These are phyloP conservation scores for Dendropsophus ebraccatus DNA, from an alignment of 2,113 vertebrate genomes.

Conservation along the genomic window DNA sequence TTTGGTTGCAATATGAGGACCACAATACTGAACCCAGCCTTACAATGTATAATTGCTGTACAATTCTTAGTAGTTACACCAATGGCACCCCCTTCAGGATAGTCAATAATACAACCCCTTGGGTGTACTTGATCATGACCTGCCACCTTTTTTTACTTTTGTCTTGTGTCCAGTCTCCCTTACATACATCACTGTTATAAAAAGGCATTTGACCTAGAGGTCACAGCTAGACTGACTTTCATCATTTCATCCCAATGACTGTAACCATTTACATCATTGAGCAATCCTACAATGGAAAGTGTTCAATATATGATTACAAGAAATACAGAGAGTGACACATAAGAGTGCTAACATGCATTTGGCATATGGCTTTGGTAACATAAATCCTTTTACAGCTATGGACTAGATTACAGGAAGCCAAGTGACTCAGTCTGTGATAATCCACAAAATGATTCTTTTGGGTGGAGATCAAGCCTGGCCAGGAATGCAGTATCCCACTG, in stretches of 20 bases:
- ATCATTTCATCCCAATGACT: background rate
- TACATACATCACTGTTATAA: background rate
- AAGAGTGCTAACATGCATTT: slow-evolving; percentile 38
- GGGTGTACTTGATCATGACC: background rate
- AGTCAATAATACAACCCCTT: too few relatives aligned
- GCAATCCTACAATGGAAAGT: background rate
- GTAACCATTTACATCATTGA: background rate
- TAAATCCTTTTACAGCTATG: slow-evolving; percentile 38
- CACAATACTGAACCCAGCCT: too few relatives aligned
- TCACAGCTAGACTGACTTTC: background rate
- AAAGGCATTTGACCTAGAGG: background rate
- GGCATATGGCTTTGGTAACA: slow-evolving; percentile 28
- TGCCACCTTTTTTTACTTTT: background rate
- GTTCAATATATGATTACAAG: slow-evolving; percentile 22
- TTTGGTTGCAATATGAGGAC: too few relatives aligned
- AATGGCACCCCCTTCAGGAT: too few relatives aligned
- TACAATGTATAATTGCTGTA: too few relatives aligned
- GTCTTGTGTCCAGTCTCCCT: background rate
- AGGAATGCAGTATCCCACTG: slow-evolving; percentile 55
- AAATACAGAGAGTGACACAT: background rate
- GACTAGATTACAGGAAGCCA: slow-evolving; percentile 51
- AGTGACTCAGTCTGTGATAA: slow-evolving; percentile 54
- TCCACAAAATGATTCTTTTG: slow-evolving; percentile 52
- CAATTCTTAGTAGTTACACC: too few relatives aligned
- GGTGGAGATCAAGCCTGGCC: slow-evolving; percentile 42